Evolutionary conservation across 2,888 invertebrate genomes (phyloP).

Genomic region (Eutolmus rufibarbis): DNA sequence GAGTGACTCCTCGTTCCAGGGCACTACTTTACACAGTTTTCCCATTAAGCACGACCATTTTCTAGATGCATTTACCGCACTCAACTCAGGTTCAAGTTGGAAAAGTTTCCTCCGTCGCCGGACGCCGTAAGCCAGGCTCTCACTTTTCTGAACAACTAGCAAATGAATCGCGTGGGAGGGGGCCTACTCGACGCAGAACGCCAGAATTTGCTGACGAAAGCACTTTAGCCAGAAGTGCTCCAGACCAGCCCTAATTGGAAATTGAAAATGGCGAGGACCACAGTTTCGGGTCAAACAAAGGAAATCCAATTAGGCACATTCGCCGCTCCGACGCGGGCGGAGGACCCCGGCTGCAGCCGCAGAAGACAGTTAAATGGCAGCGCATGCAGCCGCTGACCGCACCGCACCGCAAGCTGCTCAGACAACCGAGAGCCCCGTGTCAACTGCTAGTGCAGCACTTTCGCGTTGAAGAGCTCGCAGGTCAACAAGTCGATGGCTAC

Average conservation of each 20-base stretch:
- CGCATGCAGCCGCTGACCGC: background rate
- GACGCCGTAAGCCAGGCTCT: background rate
- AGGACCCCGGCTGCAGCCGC: background rate
- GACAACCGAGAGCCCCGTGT: background rate
- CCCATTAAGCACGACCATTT: background rate
- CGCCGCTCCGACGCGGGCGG: background rate
- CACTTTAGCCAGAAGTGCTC: background rate
- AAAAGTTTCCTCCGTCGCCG: background rate
- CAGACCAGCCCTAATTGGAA: background rate
- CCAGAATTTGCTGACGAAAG: background rate
- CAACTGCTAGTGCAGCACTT: background rate
- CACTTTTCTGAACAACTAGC: background rate
- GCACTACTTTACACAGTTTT: background rate
- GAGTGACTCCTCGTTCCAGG: slow-evolving; percentile 50
- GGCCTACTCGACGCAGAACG: no score
- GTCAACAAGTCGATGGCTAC: background rate
- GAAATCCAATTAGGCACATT: background rate
- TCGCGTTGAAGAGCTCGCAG: background rate
- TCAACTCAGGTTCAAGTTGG: background rate
- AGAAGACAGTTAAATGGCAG: background rate
- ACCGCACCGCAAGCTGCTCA: background rate
- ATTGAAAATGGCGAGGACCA: background rate
- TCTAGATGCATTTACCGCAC: background rate
- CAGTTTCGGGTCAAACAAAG: background rate
- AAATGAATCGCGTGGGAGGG: background rate